Percentiles rank a stretch among this genome's conserved stretches.
phyloP scores from a whole-genome alignment of 2,113 vertebrate genomes.

The Marmota monax region DNA sequence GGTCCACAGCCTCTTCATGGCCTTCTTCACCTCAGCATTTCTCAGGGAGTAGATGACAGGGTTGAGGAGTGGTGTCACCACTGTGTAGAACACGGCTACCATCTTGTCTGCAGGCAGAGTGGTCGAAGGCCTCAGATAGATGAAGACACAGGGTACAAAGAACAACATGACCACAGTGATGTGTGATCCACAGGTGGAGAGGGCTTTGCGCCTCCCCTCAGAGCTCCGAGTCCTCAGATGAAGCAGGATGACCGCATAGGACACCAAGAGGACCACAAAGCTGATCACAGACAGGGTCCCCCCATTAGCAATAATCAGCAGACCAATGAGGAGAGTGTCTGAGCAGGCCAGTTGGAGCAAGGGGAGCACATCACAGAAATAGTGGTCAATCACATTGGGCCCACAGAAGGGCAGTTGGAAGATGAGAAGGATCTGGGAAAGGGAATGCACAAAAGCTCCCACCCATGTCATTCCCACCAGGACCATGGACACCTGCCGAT shows the following conservation, averaged over 20 bases:
- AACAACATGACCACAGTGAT: slow-evolving; percentile 48
- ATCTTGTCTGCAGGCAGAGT: slow-evolving; percentile 67
- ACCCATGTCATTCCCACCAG: slow-evolving; percentile 58
- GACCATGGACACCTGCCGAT: neutral
- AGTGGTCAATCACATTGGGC: slow-evolving; percentile 81
- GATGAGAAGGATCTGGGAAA: slow-evolving; percentile 63
- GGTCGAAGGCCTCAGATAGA: slow-evolving; percentile 51
- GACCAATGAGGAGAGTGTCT: slow-evolving; percentile 45
- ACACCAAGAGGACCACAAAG: slow-evolving; percentile 39
- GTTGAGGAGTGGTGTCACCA: slow-evolving; percentile 74
- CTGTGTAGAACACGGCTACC: slow-evolving; percentile 67
- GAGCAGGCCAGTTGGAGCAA: slow-evolving; percentile 81
- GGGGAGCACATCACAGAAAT: slow-evolving; percentile 81
- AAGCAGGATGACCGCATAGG: slow-evolving; percentile 61
- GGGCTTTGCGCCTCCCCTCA: slow-evolving; percentile 56
- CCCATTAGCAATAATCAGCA: too few relatives aligned
- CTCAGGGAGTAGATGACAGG: slow-evolving; percentile 76
- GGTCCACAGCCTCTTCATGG: slow-evolving; percentile 50
- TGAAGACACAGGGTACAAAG: slow-evolving; percentile 76
- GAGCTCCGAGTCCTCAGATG: slow-evolving; percentile 50
- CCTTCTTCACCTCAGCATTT: slow-evolving; percentile 75
- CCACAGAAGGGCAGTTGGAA: slow-evolving; percentile 77
- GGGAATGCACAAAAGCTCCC: slow-evolving; percentile 64
- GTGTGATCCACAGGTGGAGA: slow-evolving; percentile 75
- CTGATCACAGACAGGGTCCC: too few relatives aligned